phyloP scores from a whole-genome alignment of 2,797 vertebrate species.

The Pygocentrus nattereri region DNA sequence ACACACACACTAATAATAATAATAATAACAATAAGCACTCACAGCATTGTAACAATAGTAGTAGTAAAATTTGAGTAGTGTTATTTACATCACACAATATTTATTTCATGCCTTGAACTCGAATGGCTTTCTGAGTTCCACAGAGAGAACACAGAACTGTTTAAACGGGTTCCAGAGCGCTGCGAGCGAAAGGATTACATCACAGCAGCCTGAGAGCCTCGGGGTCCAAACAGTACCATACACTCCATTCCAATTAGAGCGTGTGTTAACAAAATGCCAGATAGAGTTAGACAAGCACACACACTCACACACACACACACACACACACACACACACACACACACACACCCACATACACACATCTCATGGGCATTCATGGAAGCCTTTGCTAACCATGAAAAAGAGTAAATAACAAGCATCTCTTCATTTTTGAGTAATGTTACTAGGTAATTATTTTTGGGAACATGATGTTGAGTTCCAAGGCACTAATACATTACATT shows the following conservation, averaged over 20 bases:
- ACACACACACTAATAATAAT: too few relatives aligned
- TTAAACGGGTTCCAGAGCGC: slow-evolving; percentile 42
- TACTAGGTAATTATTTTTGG: too few relatives aligned
- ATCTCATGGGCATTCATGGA: neutral
- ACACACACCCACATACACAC: slow-evolving; percentile 1
- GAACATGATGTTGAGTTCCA: too few relatives aligned
- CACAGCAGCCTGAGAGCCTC: slow-evolving; percentile 19
- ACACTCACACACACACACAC: slow-evolving; percentile 12
- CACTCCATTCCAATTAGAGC: slow-evolving; percentile 52
- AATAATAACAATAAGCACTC: too few relatives aligned
- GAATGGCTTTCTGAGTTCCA: slow-evolving; percentile 7
- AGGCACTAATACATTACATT: too few relatives aligned
- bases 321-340: slow-evolving; percentile 22
- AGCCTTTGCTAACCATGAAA: slow-evolving; percentile 4
- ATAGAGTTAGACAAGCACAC: slow-evolving; percentile 44
- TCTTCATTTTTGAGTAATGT: neutral
- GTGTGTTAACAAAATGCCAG: slow-evolving; percentile 49
- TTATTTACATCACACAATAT: too few relatives aligned
- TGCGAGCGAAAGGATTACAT: slow-evolving; percentile 45
- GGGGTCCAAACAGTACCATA: slow-evolving; percentile 8
- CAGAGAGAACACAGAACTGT: slow-evolving; percentile 11
- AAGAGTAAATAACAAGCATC: neutral
- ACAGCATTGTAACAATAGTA: too few relatives aligned
- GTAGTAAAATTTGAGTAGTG: too few relatives aligned
- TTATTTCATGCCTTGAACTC: neutral